phyloP scores from a whole-genome alignment of 2,113 vertebrate genomes.

The Grammomys surdaster region DNA sequence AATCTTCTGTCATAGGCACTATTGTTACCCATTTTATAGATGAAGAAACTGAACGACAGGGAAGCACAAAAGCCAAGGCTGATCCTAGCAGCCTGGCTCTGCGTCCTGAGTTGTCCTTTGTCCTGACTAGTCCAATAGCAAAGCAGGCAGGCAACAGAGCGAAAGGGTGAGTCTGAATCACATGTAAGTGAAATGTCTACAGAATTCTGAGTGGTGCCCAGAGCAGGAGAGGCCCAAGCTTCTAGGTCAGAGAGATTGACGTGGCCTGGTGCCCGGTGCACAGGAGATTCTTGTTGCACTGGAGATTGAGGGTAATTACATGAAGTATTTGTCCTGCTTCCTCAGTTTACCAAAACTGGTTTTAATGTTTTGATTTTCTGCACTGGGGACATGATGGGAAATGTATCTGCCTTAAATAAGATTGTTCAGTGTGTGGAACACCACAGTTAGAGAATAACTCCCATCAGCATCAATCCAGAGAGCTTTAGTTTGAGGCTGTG shows the following conservation, averaged over 20 bases:
- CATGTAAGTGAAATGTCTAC: neutral
- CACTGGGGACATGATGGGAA: neutral
- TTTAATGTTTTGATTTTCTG: slow-evolving; percentile 25
- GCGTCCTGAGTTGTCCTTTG: neutral
- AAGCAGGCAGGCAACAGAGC: neutral
- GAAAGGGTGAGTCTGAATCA: neutral
- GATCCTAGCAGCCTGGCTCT: neutral
- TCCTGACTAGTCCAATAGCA: no score
- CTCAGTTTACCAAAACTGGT: neutral
- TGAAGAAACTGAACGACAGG: neutral
- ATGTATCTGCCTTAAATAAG: neutral
- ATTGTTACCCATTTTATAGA: neutral
- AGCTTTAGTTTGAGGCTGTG: neutral
- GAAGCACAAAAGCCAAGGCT: neutral
- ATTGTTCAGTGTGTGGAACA: neutral
- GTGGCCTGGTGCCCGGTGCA: neutral
- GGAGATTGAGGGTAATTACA: neutral
- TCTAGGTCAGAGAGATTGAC: accelerated
- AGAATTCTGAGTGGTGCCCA: neutral
- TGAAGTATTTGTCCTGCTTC: neutral
- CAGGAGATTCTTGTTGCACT: neutral
- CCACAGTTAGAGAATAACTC: neutral
- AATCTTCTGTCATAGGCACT: neutral
- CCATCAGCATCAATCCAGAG: neutral
- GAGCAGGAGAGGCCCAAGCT: neutral